These are phyloP conservation scores for Rallus crepitans DNA, from an alignment of 2,797 vertebrate genomes.

Conservation along the genomic window DNA sequence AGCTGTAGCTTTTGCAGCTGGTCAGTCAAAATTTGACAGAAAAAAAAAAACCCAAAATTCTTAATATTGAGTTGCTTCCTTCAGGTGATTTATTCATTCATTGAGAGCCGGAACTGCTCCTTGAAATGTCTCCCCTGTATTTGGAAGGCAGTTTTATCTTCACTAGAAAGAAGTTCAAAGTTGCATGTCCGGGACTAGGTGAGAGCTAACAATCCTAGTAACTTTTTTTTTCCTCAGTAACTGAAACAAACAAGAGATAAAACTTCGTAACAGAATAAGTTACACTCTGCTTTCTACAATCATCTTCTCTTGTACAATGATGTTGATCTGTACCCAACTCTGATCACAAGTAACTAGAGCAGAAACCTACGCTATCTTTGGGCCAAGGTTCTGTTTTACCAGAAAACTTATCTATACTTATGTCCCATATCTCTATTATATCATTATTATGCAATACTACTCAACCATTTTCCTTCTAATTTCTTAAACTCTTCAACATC, in stretches of 20 bases:
- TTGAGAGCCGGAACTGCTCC: not conserved
- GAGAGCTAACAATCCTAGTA: not conserved
- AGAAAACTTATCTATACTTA: not conserved
- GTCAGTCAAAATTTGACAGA: not conserved
- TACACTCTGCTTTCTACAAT: not conserved
- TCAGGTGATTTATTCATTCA: not conserved
- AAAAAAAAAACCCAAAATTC: not conserved
- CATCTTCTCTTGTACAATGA: not conserved
- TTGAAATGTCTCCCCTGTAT: not conserved
- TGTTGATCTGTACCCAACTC: not conserved
- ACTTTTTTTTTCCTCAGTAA: not conserved
- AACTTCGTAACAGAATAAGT: not conserved
- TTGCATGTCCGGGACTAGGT: not conserved
- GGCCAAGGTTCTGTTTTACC: not conserved
- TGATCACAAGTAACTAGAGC: not conserved
- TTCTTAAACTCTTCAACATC: not conserved
- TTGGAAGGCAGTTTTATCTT: not conserved
- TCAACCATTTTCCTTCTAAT: not conserved
- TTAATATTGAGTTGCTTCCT: not conserved
- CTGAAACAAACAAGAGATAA: not conserved
- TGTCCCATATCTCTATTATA: not conserved
- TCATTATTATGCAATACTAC: not conserved
- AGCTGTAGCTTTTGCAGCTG: not conserved
- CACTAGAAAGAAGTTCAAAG: not conserved
- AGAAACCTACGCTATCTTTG: not conserved